Conservation (phyloP, 2,113 vertebrate species). For the Archilochus colubris region DNA sequence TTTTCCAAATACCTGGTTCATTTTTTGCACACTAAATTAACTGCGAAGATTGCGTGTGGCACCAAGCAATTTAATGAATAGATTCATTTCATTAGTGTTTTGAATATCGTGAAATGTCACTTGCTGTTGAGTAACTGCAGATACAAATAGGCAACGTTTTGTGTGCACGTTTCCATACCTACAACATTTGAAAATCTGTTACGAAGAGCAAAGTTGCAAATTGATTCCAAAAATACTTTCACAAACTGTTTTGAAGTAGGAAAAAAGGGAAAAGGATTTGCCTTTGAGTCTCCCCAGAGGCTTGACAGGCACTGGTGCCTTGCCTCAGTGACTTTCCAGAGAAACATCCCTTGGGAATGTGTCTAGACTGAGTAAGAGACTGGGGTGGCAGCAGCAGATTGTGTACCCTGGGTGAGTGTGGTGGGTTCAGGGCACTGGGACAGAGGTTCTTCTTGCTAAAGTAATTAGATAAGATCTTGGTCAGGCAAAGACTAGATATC, state of each 20-base stretch:
- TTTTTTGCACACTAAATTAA: not conserved
- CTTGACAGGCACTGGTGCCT: not conserved
- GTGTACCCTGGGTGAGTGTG: not conserved
- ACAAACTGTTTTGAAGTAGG: not conserved
- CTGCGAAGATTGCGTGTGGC: not conserved
- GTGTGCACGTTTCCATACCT: not conserved
- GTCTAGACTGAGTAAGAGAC: not conserved
- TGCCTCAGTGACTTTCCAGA: not conserved
- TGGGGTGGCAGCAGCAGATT: not conserved
- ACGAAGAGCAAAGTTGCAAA: not conserved
- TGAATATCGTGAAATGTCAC: not conserved
- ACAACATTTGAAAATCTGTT: not conserved
- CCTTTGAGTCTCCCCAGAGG: not conserved
- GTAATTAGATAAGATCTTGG: not conserved
- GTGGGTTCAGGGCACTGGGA: not conserved
- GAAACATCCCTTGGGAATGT: not conserved
- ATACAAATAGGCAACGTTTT: not conserved
- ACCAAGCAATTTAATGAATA: not conserved
- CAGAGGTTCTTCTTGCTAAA: slow-evolving; percentile 7
- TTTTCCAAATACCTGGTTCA: not conserved
- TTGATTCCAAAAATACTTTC: not conserved
- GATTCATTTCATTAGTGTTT: not conserved
- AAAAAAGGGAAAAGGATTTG: not conserved
- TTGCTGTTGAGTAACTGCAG: not conserved
- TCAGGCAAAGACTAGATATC: not conserved